Evolutionary conservation across 2,888 invertebrate genomes (phyloP), one percentile per base, ranked within the genome.

Genomic region (Gari tellinella): DNA sequence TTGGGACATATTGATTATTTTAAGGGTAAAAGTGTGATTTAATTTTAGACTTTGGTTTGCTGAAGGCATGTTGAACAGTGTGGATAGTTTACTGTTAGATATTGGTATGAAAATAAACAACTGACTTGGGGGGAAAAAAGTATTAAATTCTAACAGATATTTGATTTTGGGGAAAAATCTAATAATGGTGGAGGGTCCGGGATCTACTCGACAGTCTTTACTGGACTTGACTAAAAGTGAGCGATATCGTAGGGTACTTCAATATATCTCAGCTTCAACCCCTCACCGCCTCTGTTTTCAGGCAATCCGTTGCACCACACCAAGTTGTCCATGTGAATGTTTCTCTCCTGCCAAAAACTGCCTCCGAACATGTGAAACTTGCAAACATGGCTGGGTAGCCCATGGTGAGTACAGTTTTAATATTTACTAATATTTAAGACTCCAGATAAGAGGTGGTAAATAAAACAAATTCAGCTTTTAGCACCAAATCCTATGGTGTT

Each of bases 311-410:
- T 95, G 95, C 89, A 95, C 95, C 17, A 93, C 94, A 53, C 94
- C 94, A 65, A 94, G 93, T 83, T 95, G 95, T 89, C 92, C 93
- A 81, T 95, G 95, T 91, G 95, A 95, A 81, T 95, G 95, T 84
- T 95, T 95, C 92, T 93, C 94, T 43, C 95, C 95, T 31, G 94
- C 95, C 63, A 95, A 95, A 89, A 91, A 93, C 81, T 94, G 94
- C 87, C 93, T 95, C 73, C 93, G 95, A 64, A 94, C 94, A 90
- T 95, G 95, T 92, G 95, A 95, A 86, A 94, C 94, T 80, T 95
- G 95, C 90, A 94, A 94, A 86, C 95, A 95, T 91, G 95, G 95
- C 79, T 95, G 95, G 95, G 95, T 95, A 68, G 94, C 94, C 82
- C 95, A 95, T 91, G 95, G 95, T 95, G 91, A 95, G 95, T 88